Evolutionary conservation across 1,140 invertebrate species (phyloP).

Genomic region (Dendroctonus valens): DNA sequence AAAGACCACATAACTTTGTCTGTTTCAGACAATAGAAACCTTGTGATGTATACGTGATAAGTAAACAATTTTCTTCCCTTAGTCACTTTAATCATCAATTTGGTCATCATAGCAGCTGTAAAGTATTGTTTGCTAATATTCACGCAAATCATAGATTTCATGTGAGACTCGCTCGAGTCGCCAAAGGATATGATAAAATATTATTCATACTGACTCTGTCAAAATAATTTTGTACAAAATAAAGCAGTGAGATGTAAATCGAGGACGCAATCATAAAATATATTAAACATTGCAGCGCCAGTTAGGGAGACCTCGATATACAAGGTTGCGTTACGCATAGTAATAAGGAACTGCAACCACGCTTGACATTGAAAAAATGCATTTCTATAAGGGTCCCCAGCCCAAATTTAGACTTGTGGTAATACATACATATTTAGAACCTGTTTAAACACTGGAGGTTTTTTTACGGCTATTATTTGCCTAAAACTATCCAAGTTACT

Average conservation of each 20-base stretch:
- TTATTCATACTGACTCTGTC: slow-evolving; percentile 11
- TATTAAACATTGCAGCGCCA: slow-evolving; percentile 38
- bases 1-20: too few species aligned
- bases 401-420: slow-evolving; percentile 24
- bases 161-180: too few species aligned
- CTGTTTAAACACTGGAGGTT: too few species aligned
- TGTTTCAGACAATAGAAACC: too few species aligned
- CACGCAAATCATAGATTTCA: background rate
- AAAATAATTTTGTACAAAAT: slow-evolving; percentile 30
- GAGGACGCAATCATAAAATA: slow-evolving; percentile 43
- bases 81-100: too few species aligned
- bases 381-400: slow-evolving; percentile 11
- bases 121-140: background rate
- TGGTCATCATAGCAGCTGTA: too few species aligned
- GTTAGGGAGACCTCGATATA: slow-evolving; percentile 39
- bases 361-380: slow-evolving; percentile 36
- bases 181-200: slow-evolving; percentile 8
- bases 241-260: slow-evolving; percentile 39
- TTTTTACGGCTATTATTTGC: too few species aligned
- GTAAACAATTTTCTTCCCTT: too few species aligned
- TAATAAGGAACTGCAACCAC: slow-evolving; percentile 44
- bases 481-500: too few species aligned
- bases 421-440: too few species aligned
- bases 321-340: slow-evolving; percentile 44
- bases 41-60: too few species aligned